A percentile compares a stretch with the other conserved stretches of the same genome.
Conservation (phyloP, 2,113 vertebrate genomes). For the Oenanthe melanoleuca region DNA sequence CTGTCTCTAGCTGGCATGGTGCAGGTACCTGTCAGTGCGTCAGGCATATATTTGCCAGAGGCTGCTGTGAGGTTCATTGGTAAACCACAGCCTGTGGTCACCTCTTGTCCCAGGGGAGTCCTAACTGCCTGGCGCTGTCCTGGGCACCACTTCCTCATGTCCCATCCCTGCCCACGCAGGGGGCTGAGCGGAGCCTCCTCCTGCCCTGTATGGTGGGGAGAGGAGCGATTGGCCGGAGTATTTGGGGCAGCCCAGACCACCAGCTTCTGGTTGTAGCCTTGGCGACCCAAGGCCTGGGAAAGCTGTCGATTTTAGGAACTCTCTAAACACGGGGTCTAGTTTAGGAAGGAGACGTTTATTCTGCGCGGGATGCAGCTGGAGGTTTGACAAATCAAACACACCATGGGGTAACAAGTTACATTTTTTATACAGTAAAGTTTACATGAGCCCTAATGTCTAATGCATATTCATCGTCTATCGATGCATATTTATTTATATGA, state of each 20-base stretch:
- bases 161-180: rapidly evolving
- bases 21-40: background rate
- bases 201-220: background rate
- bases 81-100: background rate
- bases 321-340: background rate
- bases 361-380: rapidly evolving
- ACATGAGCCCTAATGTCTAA: background rate
- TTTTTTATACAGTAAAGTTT: background rate
- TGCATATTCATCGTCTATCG: background rate
- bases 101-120: background rate
- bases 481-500: background rate
- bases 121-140: too few relatives aligned
- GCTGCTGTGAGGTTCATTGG: background rate
- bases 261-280: background rate
- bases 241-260: background rate
- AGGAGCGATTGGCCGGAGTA: rapidly evolving
- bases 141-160: background rate
- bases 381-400: background rate
- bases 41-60: background rate
- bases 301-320: background rate
- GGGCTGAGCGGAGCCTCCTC: background rate
- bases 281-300: rapidly evolving
- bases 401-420: background rate
- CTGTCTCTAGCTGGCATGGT: background rate
- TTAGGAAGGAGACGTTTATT: background rate